Conservation (phyloP, 2,888 invertebrate species). For the Lycia hirtaria region DNA sequence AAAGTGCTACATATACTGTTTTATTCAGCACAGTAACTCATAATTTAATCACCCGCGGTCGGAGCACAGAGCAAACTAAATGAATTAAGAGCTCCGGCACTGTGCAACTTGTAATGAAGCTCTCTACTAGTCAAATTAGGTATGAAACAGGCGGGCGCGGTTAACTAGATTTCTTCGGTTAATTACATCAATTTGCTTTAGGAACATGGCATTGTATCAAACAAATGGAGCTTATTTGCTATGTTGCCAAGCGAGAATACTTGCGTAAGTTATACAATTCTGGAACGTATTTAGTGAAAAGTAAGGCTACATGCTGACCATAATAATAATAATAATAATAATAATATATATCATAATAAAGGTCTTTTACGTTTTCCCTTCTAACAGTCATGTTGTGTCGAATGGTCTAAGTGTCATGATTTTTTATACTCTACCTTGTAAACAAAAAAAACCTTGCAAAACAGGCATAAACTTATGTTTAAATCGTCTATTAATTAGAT, state of each 20-base stretch:
- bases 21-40: conserved; percentile 13
- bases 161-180: conserved; percentile 43
- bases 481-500: too few relatives aligned
- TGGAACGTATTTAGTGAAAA: too few relatives aligned
- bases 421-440: too few relatives aligned
- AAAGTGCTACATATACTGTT: conserved; percentile 4
- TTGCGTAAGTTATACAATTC: background rate
- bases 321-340: too few relatives aligned
- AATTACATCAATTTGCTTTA: conserved; percentile 34
- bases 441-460: too few relatives aligned
- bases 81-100: conserved; percentile 23
- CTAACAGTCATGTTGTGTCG: too few relatives aligned
- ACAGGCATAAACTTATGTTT: too few relatives aligned
- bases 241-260: background rate
- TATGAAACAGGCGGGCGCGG: conserved; percentile 32
- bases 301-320: too few relatives aligned
- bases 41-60: conserved; percentile 3
- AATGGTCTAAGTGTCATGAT: too few relatives aligned
- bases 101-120: conserved; percentile 48
- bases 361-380: too few relatives aligned
- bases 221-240: conserved; percentile 9
- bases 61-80: conserved; percentile 23
- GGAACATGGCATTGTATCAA: conserved; percentile 6
- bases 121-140: conserved; percentile 33
- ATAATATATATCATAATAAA: too few relatives aligned